A percentile compares a stretch with the other conserved stretches of the same genome.
Evolutionary conservation across 2,797 vertebrate species (phyloP).

Genomic region (Enteromius unitaeniatus): DNA sequence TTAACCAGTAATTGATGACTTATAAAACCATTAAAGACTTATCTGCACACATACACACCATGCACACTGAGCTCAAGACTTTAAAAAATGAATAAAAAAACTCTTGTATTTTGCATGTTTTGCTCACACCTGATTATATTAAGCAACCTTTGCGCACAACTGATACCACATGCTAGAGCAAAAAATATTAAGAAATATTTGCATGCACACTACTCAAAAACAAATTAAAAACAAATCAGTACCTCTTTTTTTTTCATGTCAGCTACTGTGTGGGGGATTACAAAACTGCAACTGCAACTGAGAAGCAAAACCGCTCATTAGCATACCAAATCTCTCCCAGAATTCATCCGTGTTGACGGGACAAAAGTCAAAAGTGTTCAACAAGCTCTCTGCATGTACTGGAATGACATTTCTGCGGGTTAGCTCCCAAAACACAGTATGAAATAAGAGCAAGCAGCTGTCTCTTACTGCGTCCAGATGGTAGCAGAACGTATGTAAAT

Average conservation of each 20-base stretch:
- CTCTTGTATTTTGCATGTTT: background rate
- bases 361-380: constrained; percentile 51
- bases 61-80: background rate
- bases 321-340: constrained; percentile 1
- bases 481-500: constrained; percentile 77
- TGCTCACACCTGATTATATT: background rate
- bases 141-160: background rate
- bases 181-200: constrained; percentile 9
- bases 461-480: constrained; percentile 73
- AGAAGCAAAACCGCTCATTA: constrained; percentile 26
- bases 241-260: background rate
- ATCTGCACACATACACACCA: background rate
- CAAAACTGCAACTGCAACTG: constrained; percentile 5
- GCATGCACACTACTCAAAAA: background rate
- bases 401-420: constrained; percentile 66
- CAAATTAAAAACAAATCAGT: constrained; percentile 19
- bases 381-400: constrained; percentile 51
- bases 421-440: constrained; percentile 59
- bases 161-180: constrained; percentile 8
- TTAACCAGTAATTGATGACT: constrained; percentile 14
- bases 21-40: background rate
- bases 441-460: constrained; percentile 69
- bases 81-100: background rate
- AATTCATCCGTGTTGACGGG: constrained; percentile 1
- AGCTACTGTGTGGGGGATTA: constrained; percentile 9